Base-by-base conservation (phyloP, 2,888 invertebrate species). In the Pachliopta kotzebuea region DNA sequence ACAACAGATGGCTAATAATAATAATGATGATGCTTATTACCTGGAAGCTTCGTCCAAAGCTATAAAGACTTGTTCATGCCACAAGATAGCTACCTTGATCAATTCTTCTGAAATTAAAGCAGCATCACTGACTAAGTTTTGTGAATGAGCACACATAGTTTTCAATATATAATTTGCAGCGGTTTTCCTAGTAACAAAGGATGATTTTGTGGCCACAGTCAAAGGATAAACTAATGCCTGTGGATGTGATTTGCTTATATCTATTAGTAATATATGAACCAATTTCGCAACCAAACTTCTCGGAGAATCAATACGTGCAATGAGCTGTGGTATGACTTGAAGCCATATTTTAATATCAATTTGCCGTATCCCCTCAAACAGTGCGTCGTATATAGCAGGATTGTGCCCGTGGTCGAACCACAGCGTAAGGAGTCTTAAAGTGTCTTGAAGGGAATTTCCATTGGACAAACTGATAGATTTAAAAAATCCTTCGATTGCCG, bases 371-470 rank as follows among this genome's bases (percentile, higher is more conserved):
- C 98, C 98, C 72, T 98, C 98, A 21, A 95, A 94, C 59, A 99
- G 93, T 0, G 98, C 98, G 69, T 98, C 98, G 80, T 98, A 96
- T 0, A 99, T 98, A 73, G 97, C 96, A 0, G 96, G 94, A 88
- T 96, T 95, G 72, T 99, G 97, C 0, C 98, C 99, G 78, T 98
- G 98, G 79, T 99, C 99, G 81, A 99, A 99, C 98, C 99, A 99
- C 2, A 99, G 88, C 0, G 99, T 99, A 31, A 99, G 85, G 42
- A 99, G 91, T 21, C 99, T 94, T 23, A 99, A 90, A 0, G 99
- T 99, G 76, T 99, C 99, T 87, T 99, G 99, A 62, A 99, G 91
- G 0, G 98, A 98, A 82, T 96, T 98, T 1, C 96, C 97, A 70
- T 96, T 95, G 0, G 98, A 97, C 31, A 99, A 88, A 68, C 97